Evolutionary conservation across 1,140 invertebrate genomes (phyloP).

Genomic region (Drosophila punjabiensis): DNA sequence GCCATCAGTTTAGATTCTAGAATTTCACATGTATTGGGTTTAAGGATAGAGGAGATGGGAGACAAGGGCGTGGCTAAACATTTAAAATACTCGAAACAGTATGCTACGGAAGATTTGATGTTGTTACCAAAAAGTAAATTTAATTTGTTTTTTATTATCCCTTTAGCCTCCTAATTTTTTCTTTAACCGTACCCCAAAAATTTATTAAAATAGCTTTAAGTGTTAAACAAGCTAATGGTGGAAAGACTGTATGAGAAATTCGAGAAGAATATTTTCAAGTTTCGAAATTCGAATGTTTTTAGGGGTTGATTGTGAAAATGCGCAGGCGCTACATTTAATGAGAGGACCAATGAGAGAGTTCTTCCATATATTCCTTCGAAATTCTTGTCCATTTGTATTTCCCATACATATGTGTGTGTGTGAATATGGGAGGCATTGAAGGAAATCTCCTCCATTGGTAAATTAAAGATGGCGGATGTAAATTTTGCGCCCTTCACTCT

Average conservation of each 20-base stretch:
- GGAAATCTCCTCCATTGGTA: slow-evolving; percentile 48
- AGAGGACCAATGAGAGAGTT: slow-evolving; percentile 71
- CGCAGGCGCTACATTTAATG: slow-evolving; percentile 61
- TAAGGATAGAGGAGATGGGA: background rate
- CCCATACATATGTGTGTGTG: slow-evolving; percentile 24
- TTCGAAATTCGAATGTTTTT: slow-evolving; percentile 34
- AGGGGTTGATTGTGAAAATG: slow-evolving; percentile 50
- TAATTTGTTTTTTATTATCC: background rate
- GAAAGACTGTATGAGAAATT: slow-evolving; percentile 3
- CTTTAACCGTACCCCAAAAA: no score
- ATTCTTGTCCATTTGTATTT: slow-evolving; percentile 33
- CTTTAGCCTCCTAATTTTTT: background rate
- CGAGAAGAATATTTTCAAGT: slow-evolving; percentile 27
- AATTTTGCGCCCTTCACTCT: slow-evolving; percentile 20
- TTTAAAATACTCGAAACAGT: background rate
- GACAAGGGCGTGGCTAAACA: slow-evolving; percentile 1
- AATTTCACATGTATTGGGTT: background rate
- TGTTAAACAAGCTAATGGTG: background rate
- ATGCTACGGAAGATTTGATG: background rate
- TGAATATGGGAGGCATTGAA: slow-evolving; percentile 31
- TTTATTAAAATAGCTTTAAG: background rate
- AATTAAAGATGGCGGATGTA: slow-evolving; percentile 75
- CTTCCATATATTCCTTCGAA: slow-evolving; percentile 28
- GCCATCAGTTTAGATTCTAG: background rate
- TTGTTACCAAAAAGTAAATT: background rate